Conservation (phyloP, 2,888 invertebrate genomes). For the Hedychridium roseum region DNA sequence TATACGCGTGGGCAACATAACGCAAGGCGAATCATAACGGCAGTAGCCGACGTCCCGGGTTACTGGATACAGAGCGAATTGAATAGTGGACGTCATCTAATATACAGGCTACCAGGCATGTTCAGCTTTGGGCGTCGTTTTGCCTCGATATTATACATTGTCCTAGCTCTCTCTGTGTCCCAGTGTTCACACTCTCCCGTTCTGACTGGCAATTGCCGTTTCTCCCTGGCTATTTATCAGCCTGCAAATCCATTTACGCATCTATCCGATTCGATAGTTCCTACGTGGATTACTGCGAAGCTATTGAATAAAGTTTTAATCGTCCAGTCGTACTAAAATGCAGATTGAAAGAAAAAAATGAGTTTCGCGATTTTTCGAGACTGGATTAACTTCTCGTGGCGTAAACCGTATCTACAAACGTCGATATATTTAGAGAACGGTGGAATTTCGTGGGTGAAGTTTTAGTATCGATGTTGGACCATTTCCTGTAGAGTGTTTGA, state of each 20-base stretch:
- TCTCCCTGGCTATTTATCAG: neutral
- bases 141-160: constrained; percentile 36
- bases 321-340: too few relatives aligned
- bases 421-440: too few relatives aligned
- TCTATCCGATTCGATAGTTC: too few relatives aligned
- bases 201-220: neutral
- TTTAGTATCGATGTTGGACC: too few relatives aligned
- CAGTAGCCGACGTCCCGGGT: constrained; percentile 20
- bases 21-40: constrained; percentile 24
- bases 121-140: constrained; percentile 42
- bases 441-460: too few relatives aligned
- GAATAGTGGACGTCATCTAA: constrained; percentile 49
- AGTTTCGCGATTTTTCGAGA: too few relatives aligned
- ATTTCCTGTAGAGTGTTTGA: constrained; percentile 14
- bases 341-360: too few relatives aligned
- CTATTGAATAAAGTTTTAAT: too few relatives aligned
- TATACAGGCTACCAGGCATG: constrained; percentile 48
- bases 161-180: constrained; percentile 7
- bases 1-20: constrained; percentile 19
- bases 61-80: constrained; percentile 44
- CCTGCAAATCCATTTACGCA: too few relatives aligned
- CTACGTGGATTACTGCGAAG: too few relatives aligned
- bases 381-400: too few relatives aligned
- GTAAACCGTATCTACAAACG: too few relatives aligned
- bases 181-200: neutral